phyloP scores from a whole-genome alignment of 2,888 invertebrate species.

The Mythimna vitellina region DNA sequence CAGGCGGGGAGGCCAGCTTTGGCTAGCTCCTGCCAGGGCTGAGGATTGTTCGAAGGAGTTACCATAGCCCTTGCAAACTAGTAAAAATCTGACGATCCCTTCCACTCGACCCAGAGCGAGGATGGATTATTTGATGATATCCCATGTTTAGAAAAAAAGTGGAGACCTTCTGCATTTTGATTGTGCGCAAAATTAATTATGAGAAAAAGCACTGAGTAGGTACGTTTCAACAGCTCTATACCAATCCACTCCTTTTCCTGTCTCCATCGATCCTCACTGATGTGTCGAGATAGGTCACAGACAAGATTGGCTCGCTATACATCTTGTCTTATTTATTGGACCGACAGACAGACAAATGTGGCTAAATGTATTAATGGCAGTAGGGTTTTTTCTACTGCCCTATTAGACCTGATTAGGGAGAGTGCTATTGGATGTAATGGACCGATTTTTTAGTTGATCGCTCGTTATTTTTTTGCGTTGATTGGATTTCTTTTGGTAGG shows the following conservation, averaged over 20 bases:
- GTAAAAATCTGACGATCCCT: no score
- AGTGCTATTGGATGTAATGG: conserved; percentile 68
- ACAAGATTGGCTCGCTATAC: conserved; percentile 83
- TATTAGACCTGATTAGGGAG: conserved; percentile 78
- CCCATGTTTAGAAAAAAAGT: no score
- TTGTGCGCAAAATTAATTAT: no score
- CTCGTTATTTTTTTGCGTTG: conserved; percentile 45
- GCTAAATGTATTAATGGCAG: conserved; percentile 80
- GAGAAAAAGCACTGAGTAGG: no score
- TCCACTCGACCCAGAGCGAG: no score
- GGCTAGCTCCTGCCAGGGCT: no score
- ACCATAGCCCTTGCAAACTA: no score
- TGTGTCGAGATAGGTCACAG: conserved; percentile 88
- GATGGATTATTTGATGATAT: no score
- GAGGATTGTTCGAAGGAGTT: no score
- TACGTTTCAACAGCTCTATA: conserved; percentile 73
- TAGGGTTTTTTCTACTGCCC: conserved; percentile 76
- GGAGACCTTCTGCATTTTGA: no score
- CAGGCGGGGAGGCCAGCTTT: no score
- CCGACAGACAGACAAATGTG: conserved; percentile 88
- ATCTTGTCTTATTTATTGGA: conserved; percentile 87
- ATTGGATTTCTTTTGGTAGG: conserved; percentile 16
- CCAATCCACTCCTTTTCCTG: conserved; percentile 67
- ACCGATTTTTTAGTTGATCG: conserved; percentile 40
- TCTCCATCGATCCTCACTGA: conserved; percentile 84